Conservation (phyloP, 1,140 invertebrate genomes). For the Trachymyrmex septentrionalis region DNA sequence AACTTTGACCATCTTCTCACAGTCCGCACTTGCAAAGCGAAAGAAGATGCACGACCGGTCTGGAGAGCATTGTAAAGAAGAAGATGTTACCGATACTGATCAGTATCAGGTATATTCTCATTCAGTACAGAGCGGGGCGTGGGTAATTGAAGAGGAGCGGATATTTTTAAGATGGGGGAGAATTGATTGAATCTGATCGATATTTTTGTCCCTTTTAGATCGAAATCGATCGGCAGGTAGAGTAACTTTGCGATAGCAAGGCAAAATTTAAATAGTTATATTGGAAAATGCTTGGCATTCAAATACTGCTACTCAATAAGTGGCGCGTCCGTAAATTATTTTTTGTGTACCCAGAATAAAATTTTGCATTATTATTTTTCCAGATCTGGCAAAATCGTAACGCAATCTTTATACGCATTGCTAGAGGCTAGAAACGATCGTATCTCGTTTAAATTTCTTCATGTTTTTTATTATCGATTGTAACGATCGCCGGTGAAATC, state of each 20-base stretch:
- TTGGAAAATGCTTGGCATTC: background rate
- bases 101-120: slow-evolving; percentile 61
- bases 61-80: slow-evolving; percentile 41
- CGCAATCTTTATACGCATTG: slow-evolving; percentile 1
- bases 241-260: background rate
- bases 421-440: background rate
- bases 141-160: slow-evolving; percentile 46
- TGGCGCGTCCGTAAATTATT: background rate
- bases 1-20: slow-evolving; percentile 53
- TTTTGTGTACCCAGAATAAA: background rate
- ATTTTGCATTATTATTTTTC: background rate
- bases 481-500: slow-evolving; percentile 67
- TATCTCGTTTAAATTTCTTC: slow-evolving; percentile 34
- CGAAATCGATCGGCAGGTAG: slow-evolving; percentile 33
- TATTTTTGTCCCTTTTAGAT: slow-evolving; percentile 51
- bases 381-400: slow-evolving; percentile 6
- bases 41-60: slow-evolving; percentile 20
- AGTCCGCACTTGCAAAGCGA: slow-evolving; percentile 52
- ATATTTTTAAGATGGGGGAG: slow-evolving; percentile 40
- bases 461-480: slow-evolving; percentile 66
- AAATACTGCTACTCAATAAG: background rate
- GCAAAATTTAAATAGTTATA: background rate
- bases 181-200: slow-evolving; percentile 46
- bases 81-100: slow-evolving; percentile 68
- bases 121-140: slow-evolving; percentile 3